These are phyloP conservation scores for Pachliopta kotzebuea DNA, from an alignment of 2,888 invertebrate species.

Conservation along the genomic window DNA sequence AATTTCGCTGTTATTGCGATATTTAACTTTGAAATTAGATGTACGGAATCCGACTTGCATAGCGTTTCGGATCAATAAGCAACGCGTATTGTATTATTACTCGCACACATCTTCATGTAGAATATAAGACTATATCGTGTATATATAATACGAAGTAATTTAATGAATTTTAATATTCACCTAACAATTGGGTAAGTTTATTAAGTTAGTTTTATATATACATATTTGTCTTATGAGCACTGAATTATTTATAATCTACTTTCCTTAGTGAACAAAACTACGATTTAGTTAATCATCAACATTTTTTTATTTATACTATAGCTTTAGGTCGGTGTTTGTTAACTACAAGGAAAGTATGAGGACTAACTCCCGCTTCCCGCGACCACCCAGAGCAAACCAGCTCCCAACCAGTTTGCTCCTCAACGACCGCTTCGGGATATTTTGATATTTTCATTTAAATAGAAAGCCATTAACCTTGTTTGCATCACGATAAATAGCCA, in stretches of 20 bases:
- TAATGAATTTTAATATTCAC: background rate
- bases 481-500: constrained; percentile 6
- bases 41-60: background rate
- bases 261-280: too few relatives aligned
- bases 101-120: background rate
- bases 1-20: background rate
- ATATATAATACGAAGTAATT: background rate
- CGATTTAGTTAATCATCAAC: background rate
- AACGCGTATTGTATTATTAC: background rate
- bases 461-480: constrained; percentile 17
- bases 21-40: constrained; percentile 3
- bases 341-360: constrained; percentile 36
- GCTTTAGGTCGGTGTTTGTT: constrained; percentile 20
- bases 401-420: constrained; percentile 29
- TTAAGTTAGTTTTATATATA: background rate
- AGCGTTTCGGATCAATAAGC: constrained; percentile 7
- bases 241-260: too few relatives aligned
- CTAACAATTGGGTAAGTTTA: background rate
- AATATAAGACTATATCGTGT: background rate
- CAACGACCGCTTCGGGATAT: constrained; percentile 20
- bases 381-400: constrained; percentile 31
- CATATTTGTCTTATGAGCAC: too few relatives aligned
- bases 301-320: constrained; percentile 13
- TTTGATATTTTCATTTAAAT: constrained; percentile 24
- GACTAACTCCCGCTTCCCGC: constrained; percentile 22